Evolutionary conservation across 2,113 vertebrate species (phyloP).

Genomic region (Zosterops japonicus): DNA sequence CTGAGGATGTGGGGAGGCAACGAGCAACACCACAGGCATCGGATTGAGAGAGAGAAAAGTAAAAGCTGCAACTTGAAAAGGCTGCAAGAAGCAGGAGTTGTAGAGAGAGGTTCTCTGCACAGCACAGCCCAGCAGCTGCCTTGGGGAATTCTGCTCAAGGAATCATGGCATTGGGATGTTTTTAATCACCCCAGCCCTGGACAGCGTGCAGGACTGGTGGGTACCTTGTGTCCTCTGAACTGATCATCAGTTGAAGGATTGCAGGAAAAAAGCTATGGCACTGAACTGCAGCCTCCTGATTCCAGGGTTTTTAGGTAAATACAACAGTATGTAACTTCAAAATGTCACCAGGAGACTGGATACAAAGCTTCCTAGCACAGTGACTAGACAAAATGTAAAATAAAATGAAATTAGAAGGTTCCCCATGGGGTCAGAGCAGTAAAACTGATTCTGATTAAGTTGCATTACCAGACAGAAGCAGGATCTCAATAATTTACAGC

Average conservation of each 20-base stretch:
- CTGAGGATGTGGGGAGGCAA: neutral
- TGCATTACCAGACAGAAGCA: conserved; percentile 11
- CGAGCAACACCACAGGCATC: rapidly evolving
- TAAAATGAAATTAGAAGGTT: neutral
- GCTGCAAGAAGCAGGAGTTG: neutral
- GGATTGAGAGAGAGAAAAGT: neutral
- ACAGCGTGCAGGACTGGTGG: neutral
- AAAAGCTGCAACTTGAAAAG: neutral
- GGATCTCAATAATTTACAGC: conserved; percentile 57
- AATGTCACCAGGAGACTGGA: neutral
- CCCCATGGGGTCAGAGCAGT: conserved; percentile 32
- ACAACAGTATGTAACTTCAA: neutral
- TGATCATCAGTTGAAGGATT: neutral
- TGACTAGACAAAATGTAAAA: conserved; percentile 21
- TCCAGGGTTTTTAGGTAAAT: neutral
- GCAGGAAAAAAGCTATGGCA: neutral
- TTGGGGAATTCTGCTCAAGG: neutral
- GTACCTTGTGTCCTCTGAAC: neutral
- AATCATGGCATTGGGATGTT: rapidly evolving
- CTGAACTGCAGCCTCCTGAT: neutral
- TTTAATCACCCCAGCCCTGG: neutral
- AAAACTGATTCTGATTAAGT: conserved; percentile 22
- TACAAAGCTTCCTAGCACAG: neutral
- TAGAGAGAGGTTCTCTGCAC: neutral
- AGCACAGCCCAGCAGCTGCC: neutral